Percentiles rank a stretch among this genome's conserved stretches.
phyloP scores from a whole-genome alignment of 2,113 vertebrate genomes.

The Bettongia penicillata region DNA sequence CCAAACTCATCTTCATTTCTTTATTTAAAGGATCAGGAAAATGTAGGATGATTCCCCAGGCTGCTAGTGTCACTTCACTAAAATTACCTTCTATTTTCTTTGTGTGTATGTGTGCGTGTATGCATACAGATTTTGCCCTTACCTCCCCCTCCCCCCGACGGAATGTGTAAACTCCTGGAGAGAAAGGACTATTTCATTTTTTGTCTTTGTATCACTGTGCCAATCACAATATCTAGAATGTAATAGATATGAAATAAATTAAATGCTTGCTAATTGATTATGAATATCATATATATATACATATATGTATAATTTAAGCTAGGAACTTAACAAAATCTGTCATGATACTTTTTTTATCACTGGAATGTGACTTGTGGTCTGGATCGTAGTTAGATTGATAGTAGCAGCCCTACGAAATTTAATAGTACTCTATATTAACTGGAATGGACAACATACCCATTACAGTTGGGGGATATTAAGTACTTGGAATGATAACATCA shows the following conservation, averaged over 20 bases:
- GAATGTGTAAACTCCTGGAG: neutral
- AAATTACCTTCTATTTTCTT: neutral
- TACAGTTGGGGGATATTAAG: neutral
- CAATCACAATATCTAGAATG: neutral
- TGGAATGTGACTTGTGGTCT: neutral
- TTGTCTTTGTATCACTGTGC: neutral
- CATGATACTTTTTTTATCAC: neutral
- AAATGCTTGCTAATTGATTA: neutral
- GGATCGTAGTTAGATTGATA: neutral
- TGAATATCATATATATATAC: neutral
- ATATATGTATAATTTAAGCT: neutral
- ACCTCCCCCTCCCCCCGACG: neutral
- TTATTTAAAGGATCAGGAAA: neutral
- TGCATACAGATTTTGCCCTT: neutral
- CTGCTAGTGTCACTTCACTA: neutral
- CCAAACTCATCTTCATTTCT: neutral
- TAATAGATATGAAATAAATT: neutral
- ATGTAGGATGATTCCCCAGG: neutral
- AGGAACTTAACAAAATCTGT: neutral
- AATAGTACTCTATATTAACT: neutral
- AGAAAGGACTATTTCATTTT: neutral
- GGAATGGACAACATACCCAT: neutral
- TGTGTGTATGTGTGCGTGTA: neutral
- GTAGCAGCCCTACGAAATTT: neutral
- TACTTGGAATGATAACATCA: neutral